phyloP scores from a whole-genome alignment of 92 coral and sea anemone genomes.

The Umimayanthus chanpuru region DNA sequence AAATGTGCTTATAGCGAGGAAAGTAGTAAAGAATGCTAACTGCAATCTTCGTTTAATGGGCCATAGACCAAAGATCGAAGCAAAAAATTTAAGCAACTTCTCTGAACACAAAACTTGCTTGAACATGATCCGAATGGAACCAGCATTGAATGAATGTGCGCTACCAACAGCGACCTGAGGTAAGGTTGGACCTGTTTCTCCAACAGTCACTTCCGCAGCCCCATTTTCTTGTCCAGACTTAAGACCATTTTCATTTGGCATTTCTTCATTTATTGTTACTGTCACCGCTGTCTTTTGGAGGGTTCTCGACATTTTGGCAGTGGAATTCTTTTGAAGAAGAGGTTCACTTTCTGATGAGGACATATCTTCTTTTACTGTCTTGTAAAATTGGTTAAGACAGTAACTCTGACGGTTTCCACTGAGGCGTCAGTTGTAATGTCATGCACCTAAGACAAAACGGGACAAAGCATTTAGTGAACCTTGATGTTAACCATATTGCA shows the following conservation, averaged over 20 bases:
- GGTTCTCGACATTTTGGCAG: neutral
- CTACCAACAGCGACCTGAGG: neutral
- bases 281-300: neutral
- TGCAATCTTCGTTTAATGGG: neutral
- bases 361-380: neutral
- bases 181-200: too few species aligned
- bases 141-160: neutral
- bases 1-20: neutral
- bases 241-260: neutral
- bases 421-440: neutral
- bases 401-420: neutral
- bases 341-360: conserved; percentile 12
- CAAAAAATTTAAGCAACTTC: neutral
- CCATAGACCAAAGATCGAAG: conserved; percentile 10
- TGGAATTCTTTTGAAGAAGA: neutral
- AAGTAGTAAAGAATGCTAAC: neutral
- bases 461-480: too few species aligned
- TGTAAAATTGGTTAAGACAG: neutral
- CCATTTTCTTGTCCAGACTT: neutral
- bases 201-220: neutral
- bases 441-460: too few species aligned
- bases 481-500: too few species aligned
- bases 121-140: neutral
- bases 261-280: neutral
- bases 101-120: neutral